Conservation (phyloP, 1,140 invertebrate species). For the Pinna nobilis region DNA sequence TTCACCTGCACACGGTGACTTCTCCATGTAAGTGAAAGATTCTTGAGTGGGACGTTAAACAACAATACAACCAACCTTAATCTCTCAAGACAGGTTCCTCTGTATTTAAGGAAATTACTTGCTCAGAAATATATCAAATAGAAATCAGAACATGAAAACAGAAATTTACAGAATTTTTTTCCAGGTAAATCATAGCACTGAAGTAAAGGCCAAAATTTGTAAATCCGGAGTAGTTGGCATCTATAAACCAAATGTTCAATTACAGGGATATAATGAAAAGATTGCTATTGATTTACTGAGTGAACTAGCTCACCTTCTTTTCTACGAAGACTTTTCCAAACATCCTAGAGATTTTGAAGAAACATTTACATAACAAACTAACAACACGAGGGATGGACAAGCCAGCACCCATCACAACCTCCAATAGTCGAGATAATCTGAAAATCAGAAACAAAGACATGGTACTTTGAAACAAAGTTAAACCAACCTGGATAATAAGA, state of each 20-base stretch:
- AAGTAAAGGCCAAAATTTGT: too few species aligned
- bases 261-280: too few species aligned
- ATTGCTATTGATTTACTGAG: too few species aligned
- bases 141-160: background rate
- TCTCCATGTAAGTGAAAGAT: too few species aligned
- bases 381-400: slow-evolving; percentile 66
- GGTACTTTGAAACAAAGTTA: background rate
- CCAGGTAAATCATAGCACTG: too few species aligned
- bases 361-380: slow-evolving; percentile 73
- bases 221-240: too few species aligned
- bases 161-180: background rate
- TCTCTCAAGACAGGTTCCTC: too few species aligned
- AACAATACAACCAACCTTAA: too few species aligned
- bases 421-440: slow-evolving; percentile 69
- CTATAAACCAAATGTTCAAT: background rate
- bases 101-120: too few species aligned
- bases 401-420: slow-evolving; percentile 66
- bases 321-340: slow-evolving; percentile 77
- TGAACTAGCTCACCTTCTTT: slow-evolving; percentile 65
- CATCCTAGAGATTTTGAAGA: slow-evolving; percentile 75
- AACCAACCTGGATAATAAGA: background rate
- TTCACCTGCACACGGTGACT: too few species aligned
- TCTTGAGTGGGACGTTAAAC: too few species aligned
- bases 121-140: background rate
- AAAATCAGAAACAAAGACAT: slow-evolving; percentile 30